Conservation (phyloP, 2,113 vertebrate species). For the Corythoichthys intestinalis region DNA sequence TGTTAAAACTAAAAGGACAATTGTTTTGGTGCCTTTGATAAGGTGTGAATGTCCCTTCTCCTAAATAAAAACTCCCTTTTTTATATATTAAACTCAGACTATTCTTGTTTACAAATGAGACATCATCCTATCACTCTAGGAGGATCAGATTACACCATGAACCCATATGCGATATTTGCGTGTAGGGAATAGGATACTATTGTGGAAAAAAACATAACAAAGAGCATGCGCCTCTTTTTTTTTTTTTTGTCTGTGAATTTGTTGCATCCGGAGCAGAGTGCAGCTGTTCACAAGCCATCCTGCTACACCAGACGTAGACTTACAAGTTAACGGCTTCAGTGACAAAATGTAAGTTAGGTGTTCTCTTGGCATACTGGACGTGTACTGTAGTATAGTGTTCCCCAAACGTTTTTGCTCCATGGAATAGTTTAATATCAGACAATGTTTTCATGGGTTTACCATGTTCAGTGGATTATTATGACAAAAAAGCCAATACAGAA, state of each 20-base stretch:
- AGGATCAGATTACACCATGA: constrained; percentile 58
- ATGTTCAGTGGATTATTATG: too few relatives aligned
- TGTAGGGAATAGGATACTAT: constrained; percentile 38
- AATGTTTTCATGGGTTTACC: too few relatives aligned
- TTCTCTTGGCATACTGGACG: constrained; percentile 2
- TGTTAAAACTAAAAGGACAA: constrained; percentile 7
- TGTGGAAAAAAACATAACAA: constrained; percentile 6
- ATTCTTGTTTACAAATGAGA: constrained; percentile 59
- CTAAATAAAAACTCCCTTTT: too few relatives aligned
- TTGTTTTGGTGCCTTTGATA: constrained; percentile 21
- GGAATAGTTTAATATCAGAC: neutral
- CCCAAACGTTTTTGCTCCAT: neutral
- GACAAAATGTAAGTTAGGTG: constrained; percentile 24
- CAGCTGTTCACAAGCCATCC: constrained; percentile 74
- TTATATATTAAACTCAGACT: constrained; percentile 16
- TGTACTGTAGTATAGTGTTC: neutral
- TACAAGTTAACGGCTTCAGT: constrained; percentile 30
- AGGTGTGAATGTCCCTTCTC: constrained; percentile 15
- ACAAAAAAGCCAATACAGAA: too few relatives aligned
- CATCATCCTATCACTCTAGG: constrained; percentile 36
- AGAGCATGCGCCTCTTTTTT: constrained; percentile 4
- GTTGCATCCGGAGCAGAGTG: constrained; percentile 72
- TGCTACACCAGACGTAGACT: constrained; percentile 49
- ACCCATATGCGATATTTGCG: constrained; percentile 45
- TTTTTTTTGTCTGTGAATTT: constrained; percentile 3